Base-by-base conservation (phyloP, 2,113 vertebrate genomes). In the Misgurnus anguillicaudatus region DNA sequence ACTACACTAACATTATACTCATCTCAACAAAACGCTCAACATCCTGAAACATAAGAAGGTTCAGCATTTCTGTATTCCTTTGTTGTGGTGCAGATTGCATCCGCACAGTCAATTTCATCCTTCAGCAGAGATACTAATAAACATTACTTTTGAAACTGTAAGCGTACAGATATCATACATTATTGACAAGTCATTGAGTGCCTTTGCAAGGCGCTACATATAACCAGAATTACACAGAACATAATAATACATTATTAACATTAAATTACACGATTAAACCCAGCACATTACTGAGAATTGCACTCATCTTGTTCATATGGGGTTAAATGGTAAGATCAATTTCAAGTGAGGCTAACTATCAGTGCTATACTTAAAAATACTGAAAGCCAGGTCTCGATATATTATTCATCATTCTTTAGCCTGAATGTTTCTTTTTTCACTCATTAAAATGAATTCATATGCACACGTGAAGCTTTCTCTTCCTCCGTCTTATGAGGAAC, bases 401-500 rank as follows among this genome's bases (percentile, higher is more conserved):
- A 45, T 63, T 55, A 68, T 45, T 36, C 8, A 58, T 68, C 14
- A 77, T 38, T 66, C 13, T 61, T 16, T 13, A 69, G 48, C 24
- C 36, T 62, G 10, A n/a, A 42, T 31, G 19, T 17, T 53, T 45
- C 31, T 41, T 71, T 72, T 67, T 66, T 14, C 39, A 53, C 16
- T 79, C 16, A 39, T 5, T 11, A 55, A 14, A 38, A 38, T 39
- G 5, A n/a, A 62, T 73, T 89, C 82, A 91, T 5, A 82, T 63
- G 82, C 80, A 82, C n/a, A 84, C 17, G 19, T 76, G 79, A 19
- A 75, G 75, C 24, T 87, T 90, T 89, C 86, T 93, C 83, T 92
- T 95, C 86, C 85, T 89, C 77, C 88, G 91, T 75, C 86, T 93
- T 81, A 95, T 88, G 81, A 92, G 88, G 80, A 87, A 86, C 64